Evolutionary conservation across 30 jellyfish, hydroid and myxozoan genomes (phyloP).

Genomic region (Catostylus mosaicus): DNA sequence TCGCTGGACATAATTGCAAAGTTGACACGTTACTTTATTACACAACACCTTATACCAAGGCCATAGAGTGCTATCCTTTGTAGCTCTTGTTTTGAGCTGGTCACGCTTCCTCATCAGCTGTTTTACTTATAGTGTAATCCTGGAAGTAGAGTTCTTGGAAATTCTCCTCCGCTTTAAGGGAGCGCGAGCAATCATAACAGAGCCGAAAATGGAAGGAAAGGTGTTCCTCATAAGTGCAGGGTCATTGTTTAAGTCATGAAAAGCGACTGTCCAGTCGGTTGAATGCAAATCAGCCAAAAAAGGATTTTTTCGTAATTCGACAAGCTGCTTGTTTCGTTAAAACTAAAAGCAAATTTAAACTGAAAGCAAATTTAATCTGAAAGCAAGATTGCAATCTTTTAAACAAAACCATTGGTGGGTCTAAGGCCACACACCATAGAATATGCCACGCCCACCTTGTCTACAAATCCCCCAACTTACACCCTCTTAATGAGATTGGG

Average conservation of each 20-base stretch:
- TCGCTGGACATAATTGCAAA: conserved; percentile 1
- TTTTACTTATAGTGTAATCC: background rate
- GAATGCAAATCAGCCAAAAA: background rate
- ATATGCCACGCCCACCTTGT: too few species aligned
- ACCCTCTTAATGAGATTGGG: too few species aligned
- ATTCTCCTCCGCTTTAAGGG: conserved; percentile 3
- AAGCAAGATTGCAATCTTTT: too few species aligned
- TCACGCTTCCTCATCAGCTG: conserved; percentile 9
- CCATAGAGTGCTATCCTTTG: conserved; percentile 33
- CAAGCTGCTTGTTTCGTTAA: background rate
- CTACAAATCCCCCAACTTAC: too few species aligned
- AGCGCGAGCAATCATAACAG: background rate
- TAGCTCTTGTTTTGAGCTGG: conserved; percentile 17
- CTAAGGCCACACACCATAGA: too few species aligned
- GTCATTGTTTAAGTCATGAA: conserved; percentile 2
- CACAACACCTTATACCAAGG: conserved; percentile 18
- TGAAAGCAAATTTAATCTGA: too few species aligned
- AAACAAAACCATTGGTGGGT: too few species aligned
- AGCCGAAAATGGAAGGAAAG: background rate
- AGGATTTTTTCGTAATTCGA: background rate
- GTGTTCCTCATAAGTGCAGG: background rate
- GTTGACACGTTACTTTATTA: conserved; percentile 7
- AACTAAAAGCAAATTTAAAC: too few species aligned
- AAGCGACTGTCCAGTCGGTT: background rate
- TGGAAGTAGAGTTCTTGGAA: background rate